Base-by-base conservation (phyloP, 2,888 invertebrate species). In the Encarsia formosa region DNA sequence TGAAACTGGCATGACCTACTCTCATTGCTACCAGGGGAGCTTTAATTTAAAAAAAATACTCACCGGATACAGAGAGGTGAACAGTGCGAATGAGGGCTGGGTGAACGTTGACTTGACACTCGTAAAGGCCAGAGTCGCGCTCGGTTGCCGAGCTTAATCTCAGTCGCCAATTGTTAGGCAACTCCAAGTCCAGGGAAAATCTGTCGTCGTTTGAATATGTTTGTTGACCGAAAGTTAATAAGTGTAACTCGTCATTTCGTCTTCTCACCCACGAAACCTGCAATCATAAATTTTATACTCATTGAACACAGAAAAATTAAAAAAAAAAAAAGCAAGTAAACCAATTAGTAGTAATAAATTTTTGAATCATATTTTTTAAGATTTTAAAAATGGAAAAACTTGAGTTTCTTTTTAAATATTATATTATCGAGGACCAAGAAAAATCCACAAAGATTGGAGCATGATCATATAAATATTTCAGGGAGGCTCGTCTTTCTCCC, bases 41-140 rank as follows among this genome's bases (percentile, higher is more conserved):
- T n/a, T n/a, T n/a, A n/a, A n/a, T n/a, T n/a, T n/a, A 34, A 15
- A 34, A n/a, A 34, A 19, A 43, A 22, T 24, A 77, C 84, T 82
- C 68, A 88, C 88, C 87, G 68, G 86, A 84, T 62, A 87, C 86
- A 62, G 79, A 78, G 53, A 87, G 80, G 70, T 82, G 79, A 41
- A 87, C 83, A 66, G 83, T 78, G 63, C 85, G 77, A 58, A 86
- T 84, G 51, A 86, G 74, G 9, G 87, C 86, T 8, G 87, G 87
- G 72, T 87, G 87, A 16, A 85, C 82, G n/a, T 86, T 87, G 59
- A 88, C 85, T 76, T 87, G 87, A 63, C 87, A 88, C 73, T 87
- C 88, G 73, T 87, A 88, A 63, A 79, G 81, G n/a, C 88, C 88
- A 58, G 85, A 84, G 67, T 88, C 88, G 49, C 85, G 77, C 67